Conservation (phyloP, 23 tunicate species). For the Trididemnum miniatum region DNA sequence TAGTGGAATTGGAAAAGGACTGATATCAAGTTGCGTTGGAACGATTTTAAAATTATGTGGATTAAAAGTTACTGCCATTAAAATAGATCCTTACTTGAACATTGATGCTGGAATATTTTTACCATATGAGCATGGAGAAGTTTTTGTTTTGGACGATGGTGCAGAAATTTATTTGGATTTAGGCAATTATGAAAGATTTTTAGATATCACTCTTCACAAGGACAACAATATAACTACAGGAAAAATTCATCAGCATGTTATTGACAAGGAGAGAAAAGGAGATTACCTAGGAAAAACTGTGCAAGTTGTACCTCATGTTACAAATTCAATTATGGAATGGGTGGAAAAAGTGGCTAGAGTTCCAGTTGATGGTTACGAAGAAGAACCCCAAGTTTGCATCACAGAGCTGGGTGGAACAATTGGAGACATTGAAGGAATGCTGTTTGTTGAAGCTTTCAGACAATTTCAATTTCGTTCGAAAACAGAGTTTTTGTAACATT, state of each 20-base stretch:
- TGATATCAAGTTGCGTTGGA: slow-evolving; percentile 91
- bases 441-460: slow-evolving; percentile 95
- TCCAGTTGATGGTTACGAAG: slow-evolving; percentile 69
- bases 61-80: slow-evolving; percentile 88
- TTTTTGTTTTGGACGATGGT: slow-evolving; percentile 97
- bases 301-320: slow-evolving; percentile 96
- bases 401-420: slow-evolving; percentile 98
- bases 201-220: slow-evolving; percentile 69
- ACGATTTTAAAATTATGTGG: slow-evolving; percentile 90
- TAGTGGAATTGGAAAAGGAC: slow-evolving; percentile 98
- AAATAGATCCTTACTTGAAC: slow-evolving; percentile 93
- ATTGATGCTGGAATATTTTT: slow-evolving; percentile 98
- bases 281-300: slow-evolving; percentile 97
- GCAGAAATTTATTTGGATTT: slow-evolving; percentile 94
- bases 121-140: slow-evolving; percentile 99
- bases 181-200: slow-evolving; percentile 94
- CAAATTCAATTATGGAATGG: slow-evolving; percentile 94
- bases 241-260: slow-evolving; percentile 92
- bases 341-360: slow-evolving; percentile 88
- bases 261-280: slow-evolving; percentile 88
- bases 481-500: slow-evolving; percentile 79
- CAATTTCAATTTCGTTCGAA: slow-evolving; percentile 87
- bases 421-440: slow-evolving; percentile 98
- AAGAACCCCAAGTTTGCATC: slow-evolving; percentile 88
- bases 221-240: slow-evolving; percentile 98